Evolutionary conservation across 2,888 invertebrate species (phyloP), one percentile per base, ranked within the genome.

Genomic region (Trichopria drosophilae): DNA sequence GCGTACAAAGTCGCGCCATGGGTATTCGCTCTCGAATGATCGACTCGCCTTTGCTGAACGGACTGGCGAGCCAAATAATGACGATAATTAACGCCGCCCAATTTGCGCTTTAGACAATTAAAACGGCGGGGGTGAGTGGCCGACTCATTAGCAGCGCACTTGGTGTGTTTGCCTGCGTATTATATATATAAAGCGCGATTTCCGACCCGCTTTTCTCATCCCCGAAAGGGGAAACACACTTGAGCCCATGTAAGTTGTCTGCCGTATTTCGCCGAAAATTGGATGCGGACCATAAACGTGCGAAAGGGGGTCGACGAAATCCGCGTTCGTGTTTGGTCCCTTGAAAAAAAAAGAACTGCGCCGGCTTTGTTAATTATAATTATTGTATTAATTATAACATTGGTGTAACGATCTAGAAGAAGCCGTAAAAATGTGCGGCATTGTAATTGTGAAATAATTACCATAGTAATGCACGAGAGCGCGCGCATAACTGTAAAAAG

Each of bases 41-140:
- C 35, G 19, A 5, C 45, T 26, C 36, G 44, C 52, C 55, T 52
- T 55, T 48, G 45, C 47, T 65, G 65, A 66, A 66, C 65, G 67
- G 61, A 62, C 66, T 65, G 64, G 65, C 67, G 69, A 61, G 64
- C 65, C 60, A 63, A 67, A 72, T 73, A 73, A 73, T 72, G 66
- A 68, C 66, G 68, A 70, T 73, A 72, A 73, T 72, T 71, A 70
- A 70, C 69, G 67, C 66, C 69, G 69, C 69, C 71, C 71, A 72
- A 71, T 71, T 66, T 61, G 59, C 66, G 68, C 69, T 67, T 67
- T 53, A 58, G 62, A 64, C 64, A 64, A 65, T 65, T 64, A 64
- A 64, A 63, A 60, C 61, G 61, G 61, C 55, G 54, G 26, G 63
- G 41, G 29, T 31, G 65, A 61, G 28, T 34, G 43, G 50, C 40